phyloP scores from a whole-genome alignment of 2,113 vertebrate genomes.

The Platichthys stellatus region DNA sequence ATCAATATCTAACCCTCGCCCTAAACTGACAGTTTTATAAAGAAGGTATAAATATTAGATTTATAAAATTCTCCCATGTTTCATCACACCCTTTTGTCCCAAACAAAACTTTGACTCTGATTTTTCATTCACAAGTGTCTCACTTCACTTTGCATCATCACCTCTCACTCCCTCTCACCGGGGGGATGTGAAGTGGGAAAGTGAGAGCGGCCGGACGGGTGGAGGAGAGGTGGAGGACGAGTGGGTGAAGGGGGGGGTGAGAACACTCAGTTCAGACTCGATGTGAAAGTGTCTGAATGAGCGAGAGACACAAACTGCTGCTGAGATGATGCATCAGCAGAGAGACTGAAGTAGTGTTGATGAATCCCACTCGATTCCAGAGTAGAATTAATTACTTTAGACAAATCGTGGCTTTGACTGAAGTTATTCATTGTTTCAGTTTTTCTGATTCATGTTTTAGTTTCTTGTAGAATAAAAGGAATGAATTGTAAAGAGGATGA shows the following conservation, averaged over 20 bases:
- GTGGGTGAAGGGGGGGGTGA: constrained; percentile 1
- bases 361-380: too few species aligned
- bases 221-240: neutral
- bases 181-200: neutral
- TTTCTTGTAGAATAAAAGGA: too few species aligned
- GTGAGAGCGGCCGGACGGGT: neutral
- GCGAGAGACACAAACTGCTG: constrained; percentile 48
- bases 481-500: too few species aligned
- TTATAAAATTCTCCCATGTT: neutral
- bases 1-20: too few species aligned
- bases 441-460: too few species aligned
- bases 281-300: constrained; percentile 59
- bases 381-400: too few species aligned
- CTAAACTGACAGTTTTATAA: neutral
- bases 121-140: neutral
- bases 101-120: neutral
- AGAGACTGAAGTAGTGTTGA: neutral
- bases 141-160: too few species aligned
- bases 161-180: neutral
- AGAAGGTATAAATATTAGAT: neutral
- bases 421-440: too few species aligned
- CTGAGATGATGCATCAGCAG: constrained; percentile 11
- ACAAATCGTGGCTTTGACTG: too few species aligned
- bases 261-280: constrained; percentile 64
- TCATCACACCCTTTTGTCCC: neutral